These are phyloP conservation scores for Diuraphis noxia DNA, from an alignment of 1,140 invertebrate genomes.

Conservation along the genomic window DNA sequence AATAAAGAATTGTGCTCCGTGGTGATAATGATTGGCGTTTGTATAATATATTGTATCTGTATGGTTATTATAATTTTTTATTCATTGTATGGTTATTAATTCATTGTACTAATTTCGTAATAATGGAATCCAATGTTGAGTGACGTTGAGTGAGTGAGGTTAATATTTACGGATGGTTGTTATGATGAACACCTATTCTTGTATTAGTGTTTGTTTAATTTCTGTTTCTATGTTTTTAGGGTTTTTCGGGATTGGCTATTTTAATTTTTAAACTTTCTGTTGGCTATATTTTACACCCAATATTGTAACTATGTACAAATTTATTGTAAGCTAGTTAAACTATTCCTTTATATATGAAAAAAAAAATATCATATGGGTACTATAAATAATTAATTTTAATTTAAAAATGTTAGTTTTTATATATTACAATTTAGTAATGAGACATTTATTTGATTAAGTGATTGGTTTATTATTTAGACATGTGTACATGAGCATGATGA, in stretches of 20 bases:
- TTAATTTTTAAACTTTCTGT: background rate
- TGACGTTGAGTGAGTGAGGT: background rate
- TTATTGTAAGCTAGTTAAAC: background rate
- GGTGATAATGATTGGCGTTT: no score
- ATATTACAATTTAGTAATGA: background rate
- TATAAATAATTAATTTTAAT: no score
- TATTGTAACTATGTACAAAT: no score
- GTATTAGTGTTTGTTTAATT: no score
- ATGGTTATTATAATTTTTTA: background rate
- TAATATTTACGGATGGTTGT: background rate
- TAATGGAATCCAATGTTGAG: background rate
- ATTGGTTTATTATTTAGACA: no score
- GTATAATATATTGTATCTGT: no score
- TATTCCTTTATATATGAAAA: background rate
- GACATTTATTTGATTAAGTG: no score
- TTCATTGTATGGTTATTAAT: background rate
- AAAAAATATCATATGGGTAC: no score
- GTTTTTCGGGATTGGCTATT: no score
- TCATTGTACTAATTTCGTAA: background rate
- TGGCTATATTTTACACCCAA: background rate
- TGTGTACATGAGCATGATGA: background rate
- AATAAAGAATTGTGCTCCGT: no score
- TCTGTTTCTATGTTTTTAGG: no score
- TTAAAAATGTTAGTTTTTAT: no score
- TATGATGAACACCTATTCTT: background rate